Conservation (phyloP, 2,888 invertebrate genomes). For the Gymnoscelis rufifasciata region DNA sequence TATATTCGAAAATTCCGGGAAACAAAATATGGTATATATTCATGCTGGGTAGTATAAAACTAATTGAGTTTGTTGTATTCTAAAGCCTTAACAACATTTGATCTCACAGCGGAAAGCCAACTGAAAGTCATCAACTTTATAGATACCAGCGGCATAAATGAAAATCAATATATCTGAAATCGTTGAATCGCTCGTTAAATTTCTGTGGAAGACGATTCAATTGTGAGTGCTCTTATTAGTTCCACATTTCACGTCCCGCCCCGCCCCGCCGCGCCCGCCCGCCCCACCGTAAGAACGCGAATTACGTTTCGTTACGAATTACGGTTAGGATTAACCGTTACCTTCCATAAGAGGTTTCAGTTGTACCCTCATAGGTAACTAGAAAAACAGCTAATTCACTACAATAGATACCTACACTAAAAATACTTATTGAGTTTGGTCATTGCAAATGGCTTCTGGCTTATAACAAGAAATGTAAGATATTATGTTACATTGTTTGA, state of each 20-base stretch:
- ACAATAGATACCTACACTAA: too few species aligned
- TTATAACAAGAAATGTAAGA: too few species aligned
- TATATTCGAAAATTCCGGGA: too few species aligned
- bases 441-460: too few species aligned
- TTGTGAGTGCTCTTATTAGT: conserved; percentile 27
- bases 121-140: neutral
- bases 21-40: too few species aligned
- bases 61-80: too few species aligned
- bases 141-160: conserved; percentile 7
- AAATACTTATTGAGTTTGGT: too few species aligned
- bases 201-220: conserved; percentile 22
- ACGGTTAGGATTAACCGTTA: conserved; percentile 19
- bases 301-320: conserved; percentile 32
- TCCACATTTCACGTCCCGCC: conserved; percentile 28
- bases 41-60: too few species aligned
- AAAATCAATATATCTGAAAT: conserved; percentile 2
- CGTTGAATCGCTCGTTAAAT: conserved; percentile 12
- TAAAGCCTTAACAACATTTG: too few species aligned
- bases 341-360: neutral
- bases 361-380: neutral
- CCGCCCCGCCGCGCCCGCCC: conserved; percentile 21
- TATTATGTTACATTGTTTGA: too few species aligned
- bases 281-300: conserved; percentile 25
- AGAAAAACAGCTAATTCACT: too few species aligned
- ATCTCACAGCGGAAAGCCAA: neutral